These are phyloP conservation scores for Luidia sarsii DNA, from an alignment of 53 echinoderm and acorn worm genomes.

Conservation along the genomic window DNA sequence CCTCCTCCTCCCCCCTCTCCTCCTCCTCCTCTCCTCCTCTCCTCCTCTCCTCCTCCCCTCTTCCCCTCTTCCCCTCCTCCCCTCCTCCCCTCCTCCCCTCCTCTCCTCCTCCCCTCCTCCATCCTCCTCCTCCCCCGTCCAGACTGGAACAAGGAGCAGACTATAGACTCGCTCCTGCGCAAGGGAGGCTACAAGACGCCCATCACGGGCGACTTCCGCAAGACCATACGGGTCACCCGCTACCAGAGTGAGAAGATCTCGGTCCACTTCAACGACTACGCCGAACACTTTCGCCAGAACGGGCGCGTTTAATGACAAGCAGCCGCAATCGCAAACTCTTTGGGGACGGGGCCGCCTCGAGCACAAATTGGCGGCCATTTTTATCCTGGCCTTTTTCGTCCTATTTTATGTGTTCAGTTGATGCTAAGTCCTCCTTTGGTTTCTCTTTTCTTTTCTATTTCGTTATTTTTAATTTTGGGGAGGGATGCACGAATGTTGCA, in stretches of 20 bases:
- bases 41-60: no score
- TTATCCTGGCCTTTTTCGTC: neutral
- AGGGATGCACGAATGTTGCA: no score
- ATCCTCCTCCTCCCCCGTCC: no score
- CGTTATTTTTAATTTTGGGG: no score
- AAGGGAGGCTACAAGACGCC: slow-evolving; percentile 94
- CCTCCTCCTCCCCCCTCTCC: no score
- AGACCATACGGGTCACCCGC: slow-evolving; percentile 90
- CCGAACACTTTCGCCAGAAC: slow-evolving; percentile 70
- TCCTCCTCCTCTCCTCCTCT: no score
- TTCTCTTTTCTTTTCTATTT: neutral
- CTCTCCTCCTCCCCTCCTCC: no score
- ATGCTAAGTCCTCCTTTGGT: neutral
- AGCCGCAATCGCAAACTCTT: slow-evolving; percentile 65
- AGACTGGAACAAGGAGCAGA: slow-evolving; percentile 95
- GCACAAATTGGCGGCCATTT: neutral
- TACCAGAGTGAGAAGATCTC: slow-evolving; percentile 98
- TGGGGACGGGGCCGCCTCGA: slow-evolving; percentile 12
- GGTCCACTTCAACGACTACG: slow-evolving; percentile 87
- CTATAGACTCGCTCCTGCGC: slow-evolving; percentile 92
- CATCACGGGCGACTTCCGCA: slow-evolving; percentile 87
- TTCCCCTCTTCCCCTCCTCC: no score
- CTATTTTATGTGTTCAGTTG: slow-evolving; percentile 22
- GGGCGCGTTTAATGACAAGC: slow-evolving; percentile 93
- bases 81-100: no score